phyloP scores from a whole-genome alignment of 64 coral and sea anemone species.

The Pocillopora damicornis region DNA sequence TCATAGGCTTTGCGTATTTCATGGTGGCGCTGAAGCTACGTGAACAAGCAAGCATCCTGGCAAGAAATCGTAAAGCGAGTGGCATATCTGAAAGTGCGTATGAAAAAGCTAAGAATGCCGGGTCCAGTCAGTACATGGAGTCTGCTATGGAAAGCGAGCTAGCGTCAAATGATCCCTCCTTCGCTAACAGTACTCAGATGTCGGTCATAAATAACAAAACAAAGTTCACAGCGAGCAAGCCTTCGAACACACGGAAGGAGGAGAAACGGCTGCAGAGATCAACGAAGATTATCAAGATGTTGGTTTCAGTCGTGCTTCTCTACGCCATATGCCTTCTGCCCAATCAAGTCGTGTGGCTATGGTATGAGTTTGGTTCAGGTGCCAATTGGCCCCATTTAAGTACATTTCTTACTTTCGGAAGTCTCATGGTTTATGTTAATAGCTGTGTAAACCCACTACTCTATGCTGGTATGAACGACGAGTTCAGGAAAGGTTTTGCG shows the following conservation, averaged over 20 bases:
- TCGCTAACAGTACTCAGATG: not conserved
- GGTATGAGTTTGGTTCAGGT: conserved; percentile 85
- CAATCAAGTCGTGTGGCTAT: conserved; percentile 90
- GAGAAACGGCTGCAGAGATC: conserved; percentile 54
- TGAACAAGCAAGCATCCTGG: conserved; percentile 64
- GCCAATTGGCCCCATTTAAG: conserved; percentile 9
- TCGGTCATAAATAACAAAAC: not conserved
- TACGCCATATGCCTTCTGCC: conserved; percentile 81
- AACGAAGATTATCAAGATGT: conserved; percentile 84
- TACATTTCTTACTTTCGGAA: conserved; percentile 56
- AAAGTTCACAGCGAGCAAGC: not conserved
- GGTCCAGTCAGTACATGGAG: conserved; percentile 24
- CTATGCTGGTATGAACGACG: conserved; percentile 91
- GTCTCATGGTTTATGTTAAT: conserved; percentile 85
- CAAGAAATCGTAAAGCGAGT: conserved; percentile 47
- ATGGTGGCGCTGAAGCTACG: conserved; percentile 69
- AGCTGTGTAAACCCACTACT: conserved; percentile 73
- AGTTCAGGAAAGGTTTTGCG: conserved; percentile 82
- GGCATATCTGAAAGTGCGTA: conserved; percentile 27
- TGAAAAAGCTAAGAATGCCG: conserved; percentile 32
- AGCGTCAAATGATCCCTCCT: not conserved
- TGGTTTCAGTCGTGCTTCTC: conserved; percentile 67
- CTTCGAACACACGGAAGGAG: conserved; percentile 49
- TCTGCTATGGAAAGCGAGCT: conserved; percentile 13
- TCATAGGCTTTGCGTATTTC: conserved; percentile 73